Conservation (phyloP, 37 sponge, comb jelly and placozoan species). For the Aplysina aerophoba region DNA sequence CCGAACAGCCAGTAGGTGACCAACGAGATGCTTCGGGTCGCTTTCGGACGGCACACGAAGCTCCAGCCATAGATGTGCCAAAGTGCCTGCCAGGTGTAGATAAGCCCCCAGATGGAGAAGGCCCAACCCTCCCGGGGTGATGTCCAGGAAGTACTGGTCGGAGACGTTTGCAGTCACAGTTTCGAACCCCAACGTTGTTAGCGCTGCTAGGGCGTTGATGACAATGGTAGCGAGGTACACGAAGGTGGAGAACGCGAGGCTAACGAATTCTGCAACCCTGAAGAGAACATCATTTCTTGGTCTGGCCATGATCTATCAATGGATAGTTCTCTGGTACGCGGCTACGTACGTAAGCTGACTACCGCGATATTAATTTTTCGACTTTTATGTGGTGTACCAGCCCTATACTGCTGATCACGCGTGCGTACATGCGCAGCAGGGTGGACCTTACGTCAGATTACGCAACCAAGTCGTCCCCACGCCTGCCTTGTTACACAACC, state of each 20-base stretch:
- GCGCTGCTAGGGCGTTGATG: neutral
- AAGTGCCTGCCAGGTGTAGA: slow-evolving; percentile 64
- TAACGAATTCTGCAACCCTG: too few species aligned
- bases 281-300: too few species aligned
- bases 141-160: slow-evolving; percentile 28
- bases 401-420: too few species aligned
- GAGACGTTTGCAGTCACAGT: slow-evolving; percentile 26
- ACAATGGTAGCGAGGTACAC: neutral
- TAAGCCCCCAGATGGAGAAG: slow-evolving; percentile 69
- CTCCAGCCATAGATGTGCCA: slow-evolving; percentile 67
- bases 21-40: slow-evolving; percentile 22
- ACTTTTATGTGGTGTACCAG: too few species aligned
- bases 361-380: too few species aligned
- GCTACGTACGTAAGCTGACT: too few species aligned
- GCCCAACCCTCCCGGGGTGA: slow-evolving; percentile 63
- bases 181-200: slow-evolving; percentile 4
- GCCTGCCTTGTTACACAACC: too few species aligned
- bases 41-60: slow-evolving; percentile 54
- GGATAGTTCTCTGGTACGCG: too few species aligned
- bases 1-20: slow-evolving; percentile 27
- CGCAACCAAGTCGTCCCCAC: too few species aligned
- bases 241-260: neutral
- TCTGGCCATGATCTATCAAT: too few species aligned
- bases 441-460: too few species aligned
- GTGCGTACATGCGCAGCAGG: too few species aligned